These are phyloP conservation scores for Triplophysa dalaica DNA, from an alignment of 2,113 vertebrate genomes.

Conservation along the genomic window DNA sequence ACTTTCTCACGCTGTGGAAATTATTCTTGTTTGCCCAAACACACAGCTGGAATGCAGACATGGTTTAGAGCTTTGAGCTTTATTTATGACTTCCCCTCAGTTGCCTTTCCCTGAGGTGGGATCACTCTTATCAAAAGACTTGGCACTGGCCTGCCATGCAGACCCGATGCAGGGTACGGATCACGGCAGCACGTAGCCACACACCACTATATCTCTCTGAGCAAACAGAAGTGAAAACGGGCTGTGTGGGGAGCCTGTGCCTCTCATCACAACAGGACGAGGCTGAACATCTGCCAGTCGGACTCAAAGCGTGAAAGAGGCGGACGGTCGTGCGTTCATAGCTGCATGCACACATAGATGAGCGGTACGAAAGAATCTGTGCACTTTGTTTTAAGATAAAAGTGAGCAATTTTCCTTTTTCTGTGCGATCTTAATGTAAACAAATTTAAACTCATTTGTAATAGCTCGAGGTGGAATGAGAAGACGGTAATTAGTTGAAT, in stretches of 20 bases:
- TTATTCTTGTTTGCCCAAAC: conserved; percentile 38
- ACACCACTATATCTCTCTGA: conserved; percentile 31
- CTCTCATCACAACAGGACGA: conserved; percentile 44
- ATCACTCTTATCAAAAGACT: conserved; percentile 60
- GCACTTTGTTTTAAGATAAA: conserved; percentile 6
- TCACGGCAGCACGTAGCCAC: conserved; percentile 34
- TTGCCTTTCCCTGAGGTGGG: conserved; percentile 51
- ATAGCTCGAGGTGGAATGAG: neutral
- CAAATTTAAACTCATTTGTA: neutral
- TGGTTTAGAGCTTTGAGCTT: conserved; percentile 54
- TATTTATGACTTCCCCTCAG: conserved; percentile 61
- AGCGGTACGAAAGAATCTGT: conserved; percentile 2
- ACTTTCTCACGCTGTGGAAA: conserved; percentile 28
- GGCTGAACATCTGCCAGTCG: conserved; percentile 23
- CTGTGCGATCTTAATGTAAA: neutral
- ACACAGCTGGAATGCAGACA: conserved; percentile 53
- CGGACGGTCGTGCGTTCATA: neutral
- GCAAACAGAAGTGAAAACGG: conserved; percentile 26
- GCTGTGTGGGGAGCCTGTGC: conserved; percentile 27
- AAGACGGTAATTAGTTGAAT: neutral
- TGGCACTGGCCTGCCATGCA: conserved; percentile 39
- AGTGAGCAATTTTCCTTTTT: conserved; percentile 3
- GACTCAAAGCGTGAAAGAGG: conserved; percentile 10
- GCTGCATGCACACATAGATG: conserved; percentile 12
- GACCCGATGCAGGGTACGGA: conserved; percentile 34